Evolutionary conservation across 30 jellyfish, hydroid and myxozoan genomes (phyloP), one percentile per base, ranked within the genome.

Genomic region (Aurelia aurita complex sp. Pacific): DNA sequence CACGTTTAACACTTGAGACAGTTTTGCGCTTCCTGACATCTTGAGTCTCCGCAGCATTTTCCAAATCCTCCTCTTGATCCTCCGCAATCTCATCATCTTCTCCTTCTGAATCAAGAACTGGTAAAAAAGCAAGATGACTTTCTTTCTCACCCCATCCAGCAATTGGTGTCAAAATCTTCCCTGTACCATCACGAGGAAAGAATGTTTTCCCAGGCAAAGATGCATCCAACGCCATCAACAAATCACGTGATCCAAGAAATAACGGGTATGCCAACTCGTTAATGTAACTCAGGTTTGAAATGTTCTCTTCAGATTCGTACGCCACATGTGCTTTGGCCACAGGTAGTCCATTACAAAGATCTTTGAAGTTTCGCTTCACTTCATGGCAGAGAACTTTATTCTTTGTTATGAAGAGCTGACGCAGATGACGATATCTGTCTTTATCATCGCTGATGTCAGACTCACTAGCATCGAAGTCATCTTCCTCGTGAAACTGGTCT

Each of bases 91-190:
- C 85, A 23, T 92, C 91, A 12, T 77, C 92, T 69, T 71, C 87
- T 35, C 83, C 91, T 5, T 86, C 94, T 14, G 79, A 57, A 79
- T 90, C 91, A 50, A 85, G 72, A n/a, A 38, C 64, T 7, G 94
- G 97, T 50, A 91, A 64, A 72, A 51, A 85, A 10, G 93, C 52
- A 70, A 82, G 54, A 42, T 79, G 94, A 67, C 82, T 79, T 55
- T 85, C 90, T n/a, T 36, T 78, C 61, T 91, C 89, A 5, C 93
- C 94, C 97, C 97, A 91, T 16, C 97, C 97, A 17, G 97, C 93
- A 50, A 91, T 52, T 1, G 80, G 83, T 12, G 67, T 67, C 69
- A 84, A 36, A 54, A 84, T 65, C 77, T 91, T 81, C 17, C 97
- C 92, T 43, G 65, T 50, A 34, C 43, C 60, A n/a, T 73, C 92